These are phyloP conservation scores for Lissonota sp. DNA, from an alignment of 2,888 invertebrate genomes.

Conservation along the genomic window DNA sequence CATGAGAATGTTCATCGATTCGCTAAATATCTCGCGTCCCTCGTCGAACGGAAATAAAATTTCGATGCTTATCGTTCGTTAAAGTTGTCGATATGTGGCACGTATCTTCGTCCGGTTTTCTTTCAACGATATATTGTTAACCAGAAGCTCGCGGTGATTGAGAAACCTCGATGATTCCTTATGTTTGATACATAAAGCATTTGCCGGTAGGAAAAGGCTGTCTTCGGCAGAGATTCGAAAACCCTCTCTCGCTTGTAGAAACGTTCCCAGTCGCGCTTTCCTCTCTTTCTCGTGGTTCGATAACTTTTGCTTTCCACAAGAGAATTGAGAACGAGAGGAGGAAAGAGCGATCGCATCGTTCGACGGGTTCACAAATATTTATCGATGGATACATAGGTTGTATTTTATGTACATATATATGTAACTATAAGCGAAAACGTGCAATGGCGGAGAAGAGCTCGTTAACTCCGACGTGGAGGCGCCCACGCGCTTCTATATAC, in stretches of 20 bases:
- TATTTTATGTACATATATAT: constrained; percentile 6
- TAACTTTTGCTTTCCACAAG: constrained; percentile 22
- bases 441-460: constrained; percentile 33
- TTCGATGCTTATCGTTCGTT: too few relatives aligned
- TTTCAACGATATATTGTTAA: too few relatives aligned
- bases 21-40: too few relatives aligned
- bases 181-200: background rate
- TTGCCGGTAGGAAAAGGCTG: background rate
- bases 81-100: too few relatives aligned
- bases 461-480: constrained; percentile 29
- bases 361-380: constrained; percentile 65
- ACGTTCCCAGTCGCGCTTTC: background rate
- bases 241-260: too few relatives aligned
- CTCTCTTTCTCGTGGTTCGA: constrained; percentile 5
- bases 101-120: too few relatives aligned
- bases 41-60: too few relatives aligned
- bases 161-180: background rate
- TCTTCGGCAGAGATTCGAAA: constrained; percentile 9
- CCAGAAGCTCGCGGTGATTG: too few relatives aligned
- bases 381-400: constrained; percentile 30
- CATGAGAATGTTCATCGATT: too few relatives aligned
- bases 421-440: constrained; percentile 11
- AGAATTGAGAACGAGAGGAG: constrained; percentile 1
- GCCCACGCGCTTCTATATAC: constrained; percentile 16
- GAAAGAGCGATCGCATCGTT: constrained; percentile 50